Conservation (phyloP, 2,888 invertebrate species). For the Ctenicera cuprea region DNA sequence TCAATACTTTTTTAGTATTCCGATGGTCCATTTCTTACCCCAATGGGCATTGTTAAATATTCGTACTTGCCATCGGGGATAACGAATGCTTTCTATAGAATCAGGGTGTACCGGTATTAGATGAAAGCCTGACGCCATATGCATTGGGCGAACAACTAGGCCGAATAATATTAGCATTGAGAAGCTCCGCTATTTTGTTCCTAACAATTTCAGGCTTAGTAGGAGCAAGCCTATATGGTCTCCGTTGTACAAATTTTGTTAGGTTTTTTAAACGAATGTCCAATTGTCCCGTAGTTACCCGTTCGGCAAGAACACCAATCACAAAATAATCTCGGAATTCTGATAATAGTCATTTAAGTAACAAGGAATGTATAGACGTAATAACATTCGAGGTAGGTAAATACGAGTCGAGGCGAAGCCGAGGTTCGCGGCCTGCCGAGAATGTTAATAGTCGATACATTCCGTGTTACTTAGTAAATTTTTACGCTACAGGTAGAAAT, state of each 20-base stretch:
- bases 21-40: neutral
- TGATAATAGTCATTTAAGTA: too few species aligned
- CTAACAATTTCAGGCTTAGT: neutral
- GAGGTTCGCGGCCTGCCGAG: too few species aligned
- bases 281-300: too few species aligned
- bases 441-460: too few species aligned
- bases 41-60: neutral
- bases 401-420: too few species aligned
- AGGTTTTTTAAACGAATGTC: too few species aligned
- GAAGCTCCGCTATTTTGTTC: neutral
- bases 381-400: too few species aligned
- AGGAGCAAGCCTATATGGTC: neutral
- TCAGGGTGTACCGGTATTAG: neutral
- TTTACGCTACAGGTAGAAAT: too few species aligned
- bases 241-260: neutral
- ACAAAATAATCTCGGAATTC: too few species aligned
- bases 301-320: too few species aligned
- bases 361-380: too few species aligned
- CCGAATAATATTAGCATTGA: neutral
- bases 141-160: neutral
- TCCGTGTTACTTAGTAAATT: too few species aligned
- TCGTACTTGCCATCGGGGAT: neutral
- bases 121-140: neutral
- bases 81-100: neutral
- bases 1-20: neutral